A percentile compares a stretch with the other conserved stretches of the same genome.
Conservation (phyloP, 1,140 invertebrate genomes). For the Frieseomelitta varia region DNA sequence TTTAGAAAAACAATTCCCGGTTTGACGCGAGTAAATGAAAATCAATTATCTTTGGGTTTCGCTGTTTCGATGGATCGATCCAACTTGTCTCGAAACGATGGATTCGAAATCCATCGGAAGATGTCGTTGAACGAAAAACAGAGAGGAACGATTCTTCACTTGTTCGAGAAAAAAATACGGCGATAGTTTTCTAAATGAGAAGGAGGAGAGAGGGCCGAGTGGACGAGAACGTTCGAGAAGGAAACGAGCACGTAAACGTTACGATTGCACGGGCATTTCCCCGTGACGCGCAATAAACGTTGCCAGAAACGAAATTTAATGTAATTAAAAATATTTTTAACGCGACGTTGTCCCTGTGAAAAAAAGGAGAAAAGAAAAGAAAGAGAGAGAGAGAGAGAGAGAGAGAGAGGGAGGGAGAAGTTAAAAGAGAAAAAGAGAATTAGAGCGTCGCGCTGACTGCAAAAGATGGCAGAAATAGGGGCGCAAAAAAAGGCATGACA, state of each 20-base stretch:
- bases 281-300: conserved; percentile 21
- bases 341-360: conserved; percentile 36
- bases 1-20: no score
- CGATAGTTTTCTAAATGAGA: neutral
- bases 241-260: neutral
- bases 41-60: no score
- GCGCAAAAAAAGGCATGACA: conserved; percentile 45
- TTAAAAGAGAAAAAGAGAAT: conserved; percentile 24
- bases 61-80: no score
- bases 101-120: no score
- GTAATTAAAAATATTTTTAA: conserved; percentile 67
- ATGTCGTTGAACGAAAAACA: no score
- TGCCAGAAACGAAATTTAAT: conserved; percentile 49
- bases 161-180: neutral
- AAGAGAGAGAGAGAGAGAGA: conserved; percentile 14
- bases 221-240: neutral
- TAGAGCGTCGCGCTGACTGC: neutral
- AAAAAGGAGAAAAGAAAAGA: conserved; percentile 40
- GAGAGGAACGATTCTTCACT: neutral
- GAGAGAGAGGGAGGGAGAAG: neutral
- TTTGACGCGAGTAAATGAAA: no score
- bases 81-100: no score
- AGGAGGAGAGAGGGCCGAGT: no score
- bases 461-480: conserved; percentile 32
- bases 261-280: neutral